Conservation (phyloP, 2,113 vertebrate genomes). For the Verasper variegatus region DNA sequence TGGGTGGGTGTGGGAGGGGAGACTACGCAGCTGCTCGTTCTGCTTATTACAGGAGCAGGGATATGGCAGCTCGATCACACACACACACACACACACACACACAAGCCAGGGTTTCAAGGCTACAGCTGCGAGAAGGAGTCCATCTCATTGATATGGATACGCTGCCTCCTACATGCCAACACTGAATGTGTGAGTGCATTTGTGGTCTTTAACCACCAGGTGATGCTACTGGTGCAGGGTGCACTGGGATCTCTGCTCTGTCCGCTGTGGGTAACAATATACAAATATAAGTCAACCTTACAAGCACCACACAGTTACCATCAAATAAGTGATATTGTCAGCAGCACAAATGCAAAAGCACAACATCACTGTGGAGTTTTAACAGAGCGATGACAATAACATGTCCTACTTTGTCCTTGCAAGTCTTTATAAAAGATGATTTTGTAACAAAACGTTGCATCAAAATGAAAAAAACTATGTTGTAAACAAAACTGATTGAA, state of each 20-base stretch:
- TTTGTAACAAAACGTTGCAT: background rate
- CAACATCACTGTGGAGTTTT: background rate
- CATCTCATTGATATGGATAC: slow-evolving; percentile 66
- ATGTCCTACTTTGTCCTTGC: background rate
- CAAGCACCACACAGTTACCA: background rate
- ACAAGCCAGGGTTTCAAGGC: slow-evolving; percentile 75
- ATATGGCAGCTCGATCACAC: slow-evolving; percentile 51
- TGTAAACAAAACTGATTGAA: background rate
- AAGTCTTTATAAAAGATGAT: background rate
- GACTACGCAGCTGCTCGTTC: slow-evolving; percentile 67
- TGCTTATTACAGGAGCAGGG: slow-evolving; percentile 57
- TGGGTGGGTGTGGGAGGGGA: slow-evolving; percentile 33
- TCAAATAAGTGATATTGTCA: background rate
- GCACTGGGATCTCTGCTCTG: background rate
- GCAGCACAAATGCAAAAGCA: background rate
- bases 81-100: slow-evolving; percentile 34
- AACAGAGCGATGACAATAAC: background rate
- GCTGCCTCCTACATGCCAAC: slow-evolving; percentile 57
- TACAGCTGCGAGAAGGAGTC: slow-evolving; percentile 71
- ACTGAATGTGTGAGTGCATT: slow-evolving; percentile 22
- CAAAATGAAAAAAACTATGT: background rate
- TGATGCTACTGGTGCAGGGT: slow-evolving; percentile 32
- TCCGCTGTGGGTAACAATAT: background rate
- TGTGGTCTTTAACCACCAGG: slow-evolving; percentile 60
- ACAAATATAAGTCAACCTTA: too few relatives aligned